Conservation (phyloP, 2,113 vertebrate species). For the Dissostichus mawsoni region DNA sequence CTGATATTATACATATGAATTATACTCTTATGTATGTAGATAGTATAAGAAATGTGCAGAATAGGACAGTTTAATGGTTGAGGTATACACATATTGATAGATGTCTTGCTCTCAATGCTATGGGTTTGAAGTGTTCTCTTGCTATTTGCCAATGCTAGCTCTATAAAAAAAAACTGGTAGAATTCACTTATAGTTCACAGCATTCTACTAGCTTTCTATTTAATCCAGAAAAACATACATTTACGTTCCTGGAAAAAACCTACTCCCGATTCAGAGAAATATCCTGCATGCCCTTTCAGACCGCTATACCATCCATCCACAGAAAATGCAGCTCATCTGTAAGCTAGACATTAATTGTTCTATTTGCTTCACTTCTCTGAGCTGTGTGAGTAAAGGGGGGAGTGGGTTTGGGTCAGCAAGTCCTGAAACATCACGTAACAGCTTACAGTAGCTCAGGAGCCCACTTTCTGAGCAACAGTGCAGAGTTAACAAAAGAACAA, state of each 20-base stretch:
- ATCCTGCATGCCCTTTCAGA: slow-evolving; percentile 2
- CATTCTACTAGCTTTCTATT: slow-evolving; percentile 21
- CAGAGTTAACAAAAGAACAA: slow-evolving; percentile 39
- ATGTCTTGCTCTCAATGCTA: no score
- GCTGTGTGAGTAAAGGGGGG: background rate
- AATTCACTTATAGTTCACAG: background rate
- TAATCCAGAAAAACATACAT: slow-evolving; percentile 29
- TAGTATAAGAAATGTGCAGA: no score
- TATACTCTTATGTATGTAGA: no score
- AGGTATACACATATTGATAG: no score
- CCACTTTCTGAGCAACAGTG: slow-evolving; percentile 30
- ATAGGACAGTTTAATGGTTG: no score
- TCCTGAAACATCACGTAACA: slow-evolving; percentile 20
- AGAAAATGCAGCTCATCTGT: slow-evolving; percentile 2
- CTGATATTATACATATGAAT: no score
- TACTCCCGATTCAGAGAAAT: background rate
- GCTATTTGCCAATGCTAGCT: no score
- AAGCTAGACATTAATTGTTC: slow-evolving; percentile 30
- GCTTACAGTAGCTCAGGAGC: slow-evolving; percentile 12
- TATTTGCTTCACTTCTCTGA: slow-evolving; percentile 11
- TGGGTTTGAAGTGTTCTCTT: no score
- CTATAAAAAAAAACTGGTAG: no score
- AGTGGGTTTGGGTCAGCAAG: slow-evolving; percentile 22
- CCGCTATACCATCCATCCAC: background rate
- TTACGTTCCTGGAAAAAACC: slow-evolving; percentile 37